A percentile compares a stretch with the other conserved stretches of the same genome.
These are phyloP conservation scores for Drosophila subsilvestris DNA, from an alignment of 2,888 invertebrate species.

Conservation along the genomic window DNA sequence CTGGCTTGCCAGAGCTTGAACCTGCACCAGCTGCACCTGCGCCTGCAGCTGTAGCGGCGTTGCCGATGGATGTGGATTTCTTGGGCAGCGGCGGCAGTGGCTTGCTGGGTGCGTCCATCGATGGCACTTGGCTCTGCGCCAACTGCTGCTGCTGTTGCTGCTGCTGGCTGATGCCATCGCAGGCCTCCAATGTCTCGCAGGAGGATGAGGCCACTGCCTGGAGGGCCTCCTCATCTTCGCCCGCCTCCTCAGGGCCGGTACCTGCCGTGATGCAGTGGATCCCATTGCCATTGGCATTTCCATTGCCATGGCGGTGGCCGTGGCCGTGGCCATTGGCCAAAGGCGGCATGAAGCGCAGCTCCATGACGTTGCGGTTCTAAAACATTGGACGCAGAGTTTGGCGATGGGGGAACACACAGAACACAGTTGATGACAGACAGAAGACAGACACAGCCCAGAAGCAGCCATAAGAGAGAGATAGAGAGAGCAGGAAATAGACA, in stretches of 20 bases:
- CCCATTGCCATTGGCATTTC: slow-evolving; percentile 24
- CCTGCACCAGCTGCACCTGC: background rate
- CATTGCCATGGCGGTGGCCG: background rate
- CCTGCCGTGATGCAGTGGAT: slow-evolving; percentile 29
- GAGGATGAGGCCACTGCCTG: slow-evolving; percentile 75
- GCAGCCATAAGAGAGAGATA: slow-evolving; percentile 19
- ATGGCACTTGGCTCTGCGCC: slow-evolving; percentile 59
- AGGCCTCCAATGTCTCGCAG: slow-evolving; percentile 81
- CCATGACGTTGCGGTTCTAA: slow-evolving; percentile 84
- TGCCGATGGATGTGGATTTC: slow-evolving; percentile 48
- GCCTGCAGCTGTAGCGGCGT: background rate
- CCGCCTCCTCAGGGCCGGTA: slow-evolving; percentile 17
- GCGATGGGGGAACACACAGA: slow-evolving; percentile 21
- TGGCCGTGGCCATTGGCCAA: slow-evolving; percentile 47
- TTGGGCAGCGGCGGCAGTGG: slow-evolving; percentile 80
- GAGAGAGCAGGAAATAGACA: slow-evolving; percentile 20
- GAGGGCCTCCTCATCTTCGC: background rate
- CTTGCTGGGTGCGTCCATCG: slow-evolving; percentile 72
- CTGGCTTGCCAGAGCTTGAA: slow-evolving; percentile 16
- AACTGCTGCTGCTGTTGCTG: slow-evolving; percentile 5
- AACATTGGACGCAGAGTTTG: slow-evolving; percentile 82
- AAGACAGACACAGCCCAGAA: slow-evolving; percentile 1
- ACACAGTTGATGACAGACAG: slow-evolving; percentile 5
- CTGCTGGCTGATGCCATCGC: slow-evolving; percentile 63
- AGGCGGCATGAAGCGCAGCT: slow-evolving; percentile 82